phyloP scores from a whole-genome alignment of 2,113 vertebrate genomes.

The Saiga tatarica region DNA sequence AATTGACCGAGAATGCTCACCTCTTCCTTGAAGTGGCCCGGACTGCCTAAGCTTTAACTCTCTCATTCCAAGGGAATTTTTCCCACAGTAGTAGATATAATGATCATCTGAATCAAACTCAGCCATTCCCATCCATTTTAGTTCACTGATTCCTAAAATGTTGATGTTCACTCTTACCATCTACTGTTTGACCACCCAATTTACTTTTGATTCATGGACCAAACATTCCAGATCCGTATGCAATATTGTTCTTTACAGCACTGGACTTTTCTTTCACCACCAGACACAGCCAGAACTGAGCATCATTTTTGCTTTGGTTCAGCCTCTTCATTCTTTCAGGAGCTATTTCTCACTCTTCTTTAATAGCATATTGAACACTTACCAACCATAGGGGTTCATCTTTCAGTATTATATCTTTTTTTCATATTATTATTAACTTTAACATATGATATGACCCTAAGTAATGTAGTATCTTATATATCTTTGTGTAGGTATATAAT shows the following conservation, averaged over 20 bases:
- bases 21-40: accelerated
- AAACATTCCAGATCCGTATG: neutral
- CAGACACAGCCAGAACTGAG: neutral
- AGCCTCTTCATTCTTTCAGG: neutral
- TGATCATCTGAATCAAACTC: neutral
- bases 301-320: neutral
- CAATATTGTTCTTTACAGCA: neutral
- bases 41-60: neutral
- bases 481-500: neutral
- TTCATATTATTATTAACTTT: neutral
- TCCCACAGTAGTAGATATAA: neutral
- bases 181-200: neutral
- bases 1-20: neutral
- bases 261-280: neutral
- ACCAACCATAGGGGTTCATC: neutral
- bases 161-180: neutral
- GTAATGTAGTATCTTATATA: neutral
- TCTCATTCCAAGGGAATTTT: neutral
- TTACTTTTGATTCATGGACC: neutral
- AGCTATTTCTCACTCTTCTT: neutral
- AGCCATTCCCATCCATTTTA: neutral
- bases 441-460: neutral
- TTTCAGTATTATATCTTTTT: neutral
- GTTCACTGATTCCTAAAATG: neutral
- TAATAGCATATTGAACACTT: neutral